phyloP scores from a whole-genome alignment of 2,888 invertebrate genomes.

The Drepana falcataria region DNA sequence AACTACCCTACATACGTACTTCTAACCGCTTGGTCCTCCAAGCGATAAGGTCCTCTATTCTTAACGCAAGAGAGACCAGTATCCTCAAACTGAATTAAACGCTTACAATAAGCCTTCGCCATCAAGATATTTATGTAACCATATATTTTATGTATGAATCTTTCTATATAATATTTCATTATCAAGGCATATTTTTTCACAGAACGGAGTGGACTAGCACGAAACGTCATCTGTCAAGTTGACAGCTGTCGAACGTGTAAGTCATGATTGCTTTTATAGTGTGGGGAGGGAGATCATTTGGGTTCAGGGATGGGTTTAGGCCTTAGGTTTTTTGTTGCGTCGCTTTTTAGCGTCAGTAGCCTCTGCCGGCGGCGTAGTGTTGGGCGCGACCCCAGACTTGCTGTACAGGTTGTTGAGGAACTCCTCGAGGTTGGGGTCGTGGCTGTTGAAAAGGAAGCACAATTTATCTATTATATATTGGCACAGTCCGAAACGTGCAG shows the following conservation, averaged over 20 bases:
- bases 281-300: background rate
- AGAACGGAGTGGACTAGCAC: constrained; percentile 23
- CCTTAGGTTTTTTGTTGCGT: constrained; percentile 63
- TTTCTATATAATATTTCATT: constrained; percentile 14
- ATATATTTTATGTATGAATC: constrained; percentile 18
- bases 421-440: constrained; percentile 88
- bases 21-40: constrained; percentile 15
- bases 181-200: constrained; percentile 29
- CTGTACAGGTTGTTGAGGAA: constrained; percentile 89
- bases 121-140: constrained; percentile 17
- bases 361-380: constrained; percentile 31
- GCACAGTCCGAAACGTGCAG: too few relatives aligned
- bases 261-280: background rate
- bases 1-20: constrained; percentile 36
- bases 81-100: background rate
- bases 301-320: constrained; percentile 22
- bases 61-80: background rate
- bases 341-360: constrained; percentile 48
- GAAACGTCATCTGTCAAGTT: constrained; percentile 4
- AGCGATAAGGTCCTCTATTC: constrained; percentile 5
- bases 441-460: constrained; percentile 44
- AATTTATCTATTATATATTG: too few relatives aligned
- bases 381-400: constrained; percentile 71
- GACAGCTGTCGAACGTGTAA: background rate
- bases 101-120: constrained; percentile 4